A percentile compares a stretch with the other conserved stretches of the same genome.
phyloP scores from a whole-genome alignment of 2,888 invertebrate species.

The Drosophila nr. fundita region DNA sequence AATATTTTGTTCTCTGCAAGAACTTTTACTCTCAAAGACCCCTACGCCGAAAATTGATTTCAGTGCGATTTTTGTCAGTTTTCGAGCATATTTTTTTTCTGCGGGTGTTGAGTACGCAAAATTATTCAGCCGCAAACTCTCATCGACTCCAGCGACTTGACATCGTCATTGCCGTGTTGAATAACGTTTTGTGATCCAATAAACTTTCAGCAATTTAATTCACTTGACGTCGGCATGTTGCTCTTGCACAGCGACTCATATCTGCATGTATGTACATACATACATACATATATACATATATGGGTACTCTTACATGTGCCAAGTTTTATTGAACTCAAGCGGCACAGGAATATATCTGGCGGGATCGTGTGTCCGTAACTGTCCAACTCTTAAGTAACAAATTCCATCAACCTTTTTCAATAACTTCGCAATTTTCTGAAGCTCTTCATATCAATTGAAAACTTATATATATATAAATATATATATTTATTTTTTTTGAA shows the following conservation, averaged over 20 bases:
- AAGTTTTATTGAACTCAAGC: slow-evolving; percentile 65
- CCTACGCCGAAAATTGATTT: background rate
- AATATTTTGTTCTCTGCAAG: background rate
- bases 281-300: background rate
- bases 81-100: background rate
- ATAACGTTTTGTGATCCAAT: slow-evolving; percentile 81
- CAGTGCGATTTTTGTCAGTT: background rate
- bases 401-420: slow-evolving; percentile 27
- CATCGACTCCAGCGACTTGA: slow-evolving; percentile 58
- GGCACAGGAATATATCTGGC: slow-evolving; percentile 19
- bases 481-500: background rate
- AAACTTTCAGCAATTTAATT: slow-evolving; percentile 76
- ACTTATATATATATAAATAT: background rate
- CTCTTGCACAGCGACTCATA: slow-evolving; percentile 8
- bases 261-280: slow-evolving; percentile 2
- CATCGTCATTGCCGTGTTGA: slow-evolving; percentile 69
- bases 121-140: slow-evolving; percentile 52
- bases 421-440: background rate
- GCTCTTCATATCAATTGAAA: background rate
- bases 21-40: background rate
- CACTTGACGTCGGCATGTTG: slow-evolving; percentile 66
- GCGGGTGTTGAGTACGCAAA: slow-evolving; percentile 50
- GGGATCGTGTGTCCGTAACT: slow-evolving; percentile 21
- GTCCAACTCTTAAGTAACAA: slow-evolving; percentile 22
- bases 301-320: slow-evolving; percentile 23